These are phyloP conservation scores for Caenorhabditis sulstoni DNA, from an alignment of 2,888 invertebrate genomes.

Conservation along the genomic window DNA sequence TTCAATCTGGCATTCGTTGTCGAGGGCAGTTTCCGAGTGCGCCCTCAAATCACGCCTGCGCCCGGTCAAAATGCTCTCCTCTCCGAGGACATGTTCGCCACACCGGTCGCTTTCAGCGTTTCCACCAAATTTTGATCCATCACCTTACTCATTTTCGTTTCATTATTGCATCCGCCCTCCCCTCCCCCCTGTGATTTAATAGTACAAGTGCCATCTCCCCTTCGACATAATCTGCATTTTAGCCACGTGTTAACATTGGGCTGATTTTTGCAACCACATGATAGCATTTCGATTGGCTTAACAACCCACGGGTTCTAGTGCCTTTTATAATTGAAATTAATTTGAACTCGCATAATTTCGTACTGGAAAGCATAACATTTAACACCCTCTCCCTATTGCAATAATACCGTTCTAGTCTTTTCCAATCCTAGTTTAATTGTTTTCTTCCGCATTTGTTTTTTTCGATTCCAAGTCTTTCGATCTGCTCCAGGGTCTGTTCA, in stretches of 20 bases:
- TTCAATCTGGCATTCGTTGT: slow-evolving; percentile 68
- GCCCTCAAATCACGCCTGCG: slow-evolving; percentile 65
- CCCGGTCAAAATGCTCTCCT: slow-evolving; percentile 59
- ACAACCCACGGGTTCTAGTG: slow-evolving; percentile 13
- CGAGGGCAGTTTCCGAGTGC: slow-evolving; percentile 75
- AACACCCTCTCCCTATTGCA: too few relatives aligned
- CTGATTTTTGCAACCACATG: slow-evolving; percentile 37
- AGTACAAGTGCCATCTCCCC: slow-evolving; percentile 35
- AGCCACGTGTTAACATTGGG: slow-evolving; percentile 32
- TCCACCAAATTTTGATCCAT: slow-evolving; percentile 53
- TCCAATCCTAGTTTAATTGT: slow-evolving; percentile 10
- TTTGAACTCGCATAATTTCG: background rate
- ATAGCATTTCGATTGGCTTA: slow-evolving; percentile 41
- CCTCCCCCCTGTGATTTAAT: slow-evolving; percentile 14
- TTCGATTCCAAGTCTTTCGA: slow-evolving; percentile 36
- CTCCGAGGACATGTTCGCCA: slow-evolving; percentile 67
- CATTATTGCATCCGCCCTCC: too few relatives aligned
- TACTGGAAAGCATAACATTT: too few relatives aligned
- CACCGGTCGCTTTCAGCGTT: slow-evolving; percentile 67
- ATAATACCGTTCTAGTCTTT: slow-evolving; percentile 24
- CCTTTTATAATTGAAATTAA: background rate
- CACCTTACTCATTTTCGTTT: background rate
- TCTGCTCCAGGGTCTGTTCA: slow-evolving; percentile 1
- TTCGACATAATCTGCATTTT: slow-evolving; percentile 42
- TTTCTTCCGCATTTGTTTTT: too few relatives aligned